phyloP scores from a whole-genome alignment of 64 coral and sea anemone species.

The Orbicella faveolata region DNA sequence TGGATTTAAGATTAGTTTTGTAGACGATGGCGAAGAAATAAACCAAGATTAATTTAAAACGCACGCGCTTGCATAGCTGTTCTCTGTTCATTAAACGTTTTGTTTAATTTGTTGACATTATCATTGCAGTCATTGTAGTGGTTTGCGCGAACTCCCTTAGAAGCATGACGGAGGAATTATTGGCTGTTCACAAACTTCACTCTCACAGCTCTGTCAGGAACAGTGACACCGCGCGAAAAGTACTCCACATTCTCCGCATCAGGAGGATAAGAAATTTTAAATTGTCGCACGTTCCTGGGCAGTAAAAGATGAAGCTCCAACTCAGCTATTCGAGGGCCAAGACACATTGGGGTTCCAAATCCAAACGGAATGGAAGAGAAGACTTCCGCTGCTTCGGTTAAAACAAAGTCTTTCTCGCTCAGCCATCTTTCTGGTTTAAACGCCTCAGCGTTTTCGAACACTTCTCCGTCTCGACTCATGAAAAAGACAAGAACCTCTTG shows the following conservation, averaged over 20 bases:
- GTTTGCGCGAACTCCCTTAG: too few species aligned
- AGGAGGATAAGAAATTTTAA: slow-evolving; percentile 29
- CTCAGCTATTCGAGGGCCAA: slow-evolving; percentile 40
- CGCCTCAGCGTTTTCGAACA: neutral
- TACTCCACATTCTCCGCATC: slow-evolving; percentile 33
- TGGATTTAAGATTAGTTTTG: too few species aligned
- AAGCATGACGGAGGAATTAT: too few species aligned
- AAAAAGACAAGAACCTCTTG: neutral
- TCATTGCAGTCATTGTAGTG: too few species aligned
- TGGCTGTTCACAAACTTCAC: neutral
- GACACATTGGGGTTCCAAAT: slow-evolving; percentile 42
- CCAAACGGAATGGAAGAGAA: slow-evolving; percentile 59
- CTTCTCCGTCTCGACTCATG: slow-evolving; percentile 28
- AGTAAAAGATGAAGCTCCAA: neutral
- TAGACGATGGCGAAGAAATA: too few species aligned
- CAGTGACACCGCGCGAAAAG: neutral
- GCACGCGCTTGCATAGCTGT: too few species aligned
- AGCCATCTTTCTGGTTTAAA: slow-evolving; percentile 55
- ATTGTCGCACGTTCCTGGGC: slow-evolving; percentile 1
- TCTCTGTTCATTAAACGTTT: too few species aligned
- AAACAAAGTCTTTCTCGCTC: neutral
- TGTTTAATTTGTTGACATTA: too few species aligned
- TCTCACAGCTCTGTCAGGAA: slow-evolving; percentile 42
- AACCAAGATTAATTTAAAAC: too few species aligned
- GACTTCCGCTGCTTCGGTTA: neutral